Percentiles rank a stretch among this genome's conserved stretches.
Evolutionary conservation across 2,113 vertebrate genomes (phyloP).

Genomic region (Tinamus guttatus): DNA sequence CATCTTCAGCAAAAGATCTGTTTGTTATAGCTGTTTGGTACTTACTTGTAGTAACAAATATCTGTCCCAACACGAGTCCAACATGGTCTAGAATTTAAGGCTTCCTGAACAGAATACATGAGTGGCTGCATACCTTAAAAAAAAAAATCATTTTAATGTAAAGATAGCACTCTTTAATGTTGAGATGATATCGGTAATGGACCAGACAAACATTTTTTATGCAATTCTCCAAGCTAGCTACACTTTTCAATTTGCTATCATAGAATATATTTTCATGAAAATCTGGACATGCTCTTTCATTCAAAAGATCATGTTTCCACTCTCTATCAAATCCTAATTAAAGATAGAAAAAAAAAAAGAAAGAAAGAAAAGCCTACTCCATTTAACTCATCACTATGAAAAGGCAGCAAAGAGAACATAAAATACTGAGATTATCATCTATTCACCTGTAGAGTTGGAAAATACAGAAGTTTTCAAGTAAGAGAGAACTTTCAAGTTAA

Average conservation of each 20-base stretch:
- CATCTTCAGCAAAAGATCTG: neutral
- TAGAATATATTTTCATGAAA: neutral
- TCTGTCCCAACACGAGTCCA: slow-evolving; percentile 94
- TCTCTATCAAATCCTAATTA: neutral
- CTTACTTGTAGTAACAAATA: slow-evolving; percentile 99
- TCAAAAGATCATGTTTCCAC: neutral
- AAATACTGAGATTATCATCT: neutral
- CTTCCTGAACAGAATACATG: slow-evolving; percentile 98
- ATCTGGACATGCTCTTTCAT: neutral
- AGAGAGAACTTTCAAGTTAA: no score
- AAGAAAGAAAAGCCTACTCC: neutral
- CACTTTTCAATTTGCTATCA: neutral
- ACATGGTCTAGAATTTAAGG: slow-evolving; percentile 86
- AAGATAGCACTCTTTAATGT: neutral
- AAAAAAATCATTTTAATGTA: neutral
- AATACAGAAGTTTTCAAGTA: neutral
- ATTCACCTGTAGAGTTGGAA: neutral
- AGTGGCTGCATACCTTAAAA: slow-evolving; percentile 94
- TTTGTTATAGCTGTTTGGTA: neutral
- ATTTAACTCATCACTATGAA: neutral
- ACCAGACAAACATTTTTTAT: neutral
- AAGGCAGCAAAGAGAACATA: neutral
- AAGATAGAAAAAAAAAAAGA: neutral
- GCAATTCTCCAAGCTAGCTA: neutral
- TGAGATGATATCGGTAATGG: neutral